Evolutionary conservation across 2,113 vertebrate species (phyloP).

Genomic region (Sphaerodactylus townsendi): DNA sequence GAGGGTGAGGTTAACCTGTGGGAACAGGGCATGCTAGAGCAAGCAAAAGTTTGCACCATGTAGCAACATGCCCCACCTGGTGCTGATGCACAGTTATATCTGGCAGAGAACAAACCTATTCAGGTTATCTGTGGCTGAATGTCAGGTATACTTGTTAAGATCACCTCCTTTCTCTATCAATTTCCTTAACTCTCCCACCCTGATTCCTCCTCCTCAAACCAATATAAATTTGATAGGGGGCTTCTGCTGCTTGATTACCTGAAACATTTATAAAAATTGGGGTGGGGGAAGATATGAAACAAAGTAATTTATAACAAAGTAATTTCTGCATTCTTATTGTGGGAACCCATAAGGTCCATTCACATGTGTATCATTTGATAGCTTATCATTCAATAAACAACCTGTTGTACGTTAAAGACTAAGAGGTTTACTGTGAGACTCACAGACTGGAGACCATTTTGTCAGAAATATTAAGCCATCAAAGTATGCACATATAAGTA

Average conservation of each 20-base stretch:
- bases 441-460: not conserved
- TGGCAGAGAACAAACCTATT: not conserved
- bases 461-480: not conserved
- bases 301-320: not conserved
- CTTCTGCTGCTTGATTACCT: not conserved
- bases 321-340: not conserved
- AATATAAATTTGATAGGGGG: not conserved
- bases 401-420: not conserved
- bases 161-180: accelerated
- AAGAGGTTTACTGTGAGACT: not conserved
- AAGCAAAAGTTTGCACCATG: not conserved
- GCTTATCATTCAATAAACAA: not conserved
- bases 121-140: not conserved
- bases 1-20: not conserved
- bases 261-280: not conserved
- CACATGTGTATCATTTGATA: not conserved
- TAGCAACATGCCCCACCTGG: not conserved
- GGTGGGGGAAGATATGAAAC: not conserved
- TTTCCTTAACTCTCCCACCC: not conserved
- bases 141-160: not conserved
- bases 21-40: not conserved
- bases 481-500: not conserved
- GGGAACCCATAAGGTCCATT: not conserved
- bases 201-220: not conserved
- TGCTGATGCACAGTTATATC: not conserved